Evolutionary conservation across 2,888 invertebrate species (phyloP), one percentile per base, ranked within the genome.

Genomic region (Trichogramma evanescens): DNA sequence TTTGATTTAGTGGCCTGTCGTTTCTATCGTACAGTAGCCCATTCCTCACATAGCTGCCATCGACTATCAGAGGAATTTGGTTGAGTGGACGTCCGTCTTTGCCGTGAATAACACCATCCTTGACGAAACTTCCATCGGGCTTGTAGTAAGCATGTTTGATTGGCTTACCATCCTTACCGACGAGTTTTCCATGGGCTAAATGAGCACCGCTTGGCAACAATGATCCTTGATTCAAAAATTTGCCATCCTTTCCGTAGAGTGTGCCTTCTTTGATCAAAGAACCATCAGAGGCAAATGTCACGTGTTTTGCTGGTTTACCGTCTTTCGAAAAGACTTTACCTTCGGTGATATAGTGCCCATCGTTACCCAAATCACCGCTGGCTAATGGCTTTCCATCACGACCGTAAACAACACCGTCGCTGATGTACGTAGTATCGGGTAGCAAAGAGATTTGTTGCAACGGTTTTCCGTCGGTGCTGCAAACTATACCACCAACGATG

Each of bases 81-180:
- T 71, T 76, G 4, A 75, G 43, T 0, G 69, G 69, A 50, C 72
- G 69, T 3, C 72, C 74, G 49, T 76, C 73, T 39, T 69, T 71
- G 5, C 67, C 72, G 52, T 74, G 65, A 60, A 77, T 68, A 4
- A 74, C 65, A 6, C 77, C 77, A 38, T 77, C 76, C 46, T 72
- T 75, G 3, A 77, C 68, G 45, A 71, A 76, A 58, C 74, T 76
- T 7, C 76, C 76, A 45, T 77, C 73, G 0, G 73, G 68, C 57
- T 76, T 76, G 61, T 74, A 76, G 54, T 70, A 77, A 0, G 75
- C 73, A 40, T 74, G 70, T 54, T 76, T 77, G 4, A 76, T 63
- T 0, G 65, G 42, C 59, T 75, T 76, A 0, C 75, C 74, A 57
- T 77, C 77, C 56, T 74, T 75, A 6, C 73, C 70, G 26, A 76